Evolutionary conservation across 2,888 invertebrate genomes (phyloP).

Genomic region (Notocelia uddmanniana): DNA sequence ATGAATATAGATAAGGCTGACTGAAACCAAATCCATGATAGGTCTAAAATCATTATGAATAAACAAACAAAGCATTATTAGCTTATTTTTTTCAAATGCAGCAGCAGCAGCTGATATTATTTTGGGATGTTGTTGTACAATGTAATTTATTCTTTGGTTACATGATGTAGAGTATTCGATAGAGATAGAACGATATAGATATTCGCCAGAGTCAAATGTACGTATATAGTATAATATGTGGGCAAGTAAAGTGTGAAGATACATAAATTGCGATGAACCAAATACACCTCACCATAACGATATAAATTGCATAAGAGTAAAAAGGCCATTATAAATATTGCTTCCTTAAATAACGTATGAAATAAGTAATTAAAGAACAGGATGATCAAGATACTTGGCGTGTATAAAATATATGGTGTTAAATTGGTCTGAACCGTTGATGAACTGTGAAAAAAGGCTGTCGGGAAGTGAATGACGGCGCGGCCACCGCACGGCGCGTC

Average conservation of each 20-base stretch:
- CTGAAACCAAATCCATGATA: neutral
- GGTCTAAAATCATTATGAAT: neutral
- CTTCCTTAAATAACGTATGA: slow-evolving; percentile 20
- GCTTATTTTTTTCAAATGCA: too few species aligned
- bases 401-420: slow-evolving; percentile 42
- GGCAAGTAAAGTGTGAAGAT: too few species aligned
- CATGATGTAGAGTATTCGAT: neutral
- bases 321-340: slow-evolving; percentile 13
- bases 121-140: neutral
- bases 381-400: slow-evolving; percentile 24
- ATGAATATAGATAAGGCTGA: neutral
- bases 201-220: too few species aligned
- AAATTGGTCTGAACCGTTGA: slow-evolving; percentile 43
- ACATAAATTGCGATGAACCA: neutral
- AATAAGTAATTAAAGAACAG: slow-evolving; percentile 30
- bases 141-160: neutral
- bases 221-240: too few species aligned
- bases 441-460: slow-evolving; percentile 59
- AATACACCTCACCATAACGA: neutral
- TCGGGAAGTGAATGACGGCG: slow-evolving; percentile 63
- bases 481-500: slow-evolving; percentile 59
- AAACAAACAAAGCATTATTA: neutral
- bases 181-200: too few species aligned
- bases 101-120: too few species aligned
- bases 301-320: neutral